phyloP scores from a whole-genome alignment of 2,797 vertebrate genomes.

The Trachurus trachurus region DNA sequence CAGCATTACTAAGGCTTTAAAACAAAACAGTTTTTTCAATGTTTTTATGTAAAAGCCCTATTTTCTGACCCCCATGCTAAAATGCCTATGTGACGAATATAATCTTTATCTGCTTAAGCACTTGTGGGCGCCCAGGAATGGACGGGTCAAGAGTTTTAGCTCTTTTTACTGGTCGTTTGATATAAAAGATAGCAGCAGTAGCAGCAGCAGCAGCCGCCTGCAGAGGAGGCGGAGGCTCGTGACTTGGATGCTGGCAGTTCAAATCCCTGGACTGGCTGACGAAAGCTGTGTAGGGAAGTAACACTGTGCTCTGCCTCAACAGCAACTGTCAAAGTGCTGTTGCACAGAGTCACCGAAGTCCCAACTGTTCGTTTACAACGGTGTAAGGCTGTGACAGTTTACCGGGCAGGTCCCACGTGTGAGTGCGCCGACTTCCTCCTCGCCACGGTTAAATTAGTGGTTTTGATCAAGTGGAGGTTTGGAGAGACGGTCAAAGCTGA shows the following conservation, averaged over 20 bases:
- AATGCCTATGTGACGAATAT: conserved; percentile 64
- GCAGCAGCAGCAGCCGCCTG: conserved; percentile 42
- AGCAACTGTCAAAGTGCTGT: conserved; percentile 57
- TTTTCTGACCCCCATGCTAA: conserved; percentile 57
- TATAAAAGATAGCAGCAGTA: conserved; percentile 51
- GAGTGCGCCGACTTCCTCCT: conserved; percentile 28
- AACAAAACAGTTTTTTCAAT: conserved; percentile 43
- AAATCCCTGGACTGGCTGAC: conserved; percentile 61
- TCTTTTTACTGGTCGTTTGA: conserved; percentile 56
- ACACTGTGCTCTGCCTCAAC: conserved; percentile 48
- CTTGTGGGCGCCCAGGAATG: conserved; percentile 63
- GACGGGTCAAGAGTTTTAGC: conserved; percentile 66
- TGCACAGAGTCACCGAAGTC: conserved; percentile 36
- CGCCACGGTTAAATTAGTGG: conserved; percentile 19
- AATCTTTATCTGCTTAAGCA: conserved; percentile 75
- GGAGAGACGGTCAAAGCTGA: conserved; percentile 8
- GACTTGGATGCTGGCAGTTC: conserved; percentile 61
- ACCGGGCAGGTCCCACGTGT: conserved; percentile 38
- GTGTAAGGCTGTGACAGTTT: conserved; percentile 22
- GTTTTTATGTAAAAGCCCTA: conserved; percentile 67
- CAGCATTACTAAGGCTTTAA: conserved; percentile 39
- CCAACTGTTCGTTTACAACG: conserved; percentile 40
- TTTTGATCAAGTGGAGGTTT: conserved; percentile 27
- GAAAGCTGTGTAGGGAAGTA: conserved; percentile 56
- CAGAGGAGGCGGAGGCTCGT: conserved; percentile 64